Conservation (phyloP, 35 echinoderm and acorn worm species). For the Diadema setosum region DNA sequence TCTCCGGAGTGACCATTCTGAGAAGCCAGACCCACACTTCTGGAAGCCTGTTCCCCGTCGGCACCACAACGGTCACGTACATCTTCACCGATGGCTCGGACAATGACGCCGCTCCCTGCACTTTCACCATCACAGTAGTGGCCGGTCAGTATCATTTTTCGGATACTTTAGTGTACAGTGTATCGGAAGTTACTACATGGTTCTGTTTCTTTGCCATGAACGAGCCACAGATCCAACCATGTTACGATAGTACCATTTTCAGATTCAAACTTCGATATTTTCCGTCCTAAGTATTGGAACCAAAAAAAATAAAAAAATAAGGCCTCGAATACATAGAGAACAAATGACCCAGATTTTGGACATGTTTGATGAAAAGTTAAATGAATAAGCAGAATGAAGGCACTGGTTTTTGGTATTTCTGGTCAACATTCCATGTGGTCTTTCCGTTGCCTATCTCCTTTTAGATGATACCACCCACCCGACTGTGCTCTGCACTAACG, state of each 20-base stretch:
- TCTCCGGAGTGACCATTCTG: neutral
- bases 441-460: neutral
- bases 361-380: no score
- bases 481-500: neutral
- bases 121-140: conserved; percentile 37
- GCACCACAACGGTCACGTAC: neutral
- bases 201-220: neutral
- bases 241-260: neutral
- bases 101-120: neutral
- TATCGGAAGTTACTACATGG: no score
- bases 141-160: conserved; percentile 31
- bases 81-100: neutral
- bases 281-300: no score
- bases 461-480: neutral
- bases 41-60: neutral
- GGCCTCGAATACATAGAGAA: no score
- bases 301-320: no score
- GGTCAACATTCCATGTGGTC: no score
- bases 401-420: no score
- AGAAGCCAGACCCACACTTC: neutral
- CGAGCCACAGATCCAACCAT: neutral
- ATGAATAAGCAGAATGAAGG: no score
- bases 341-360: no score
- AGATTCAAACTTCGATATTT: no score
- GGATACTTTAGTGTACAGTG: no score